These are phyloP conservation scores for Nothocercus nigrocapillus DNA, from an alignment of 2,113 vertebrate genomes.

Conservation along the genomic window DNA sequence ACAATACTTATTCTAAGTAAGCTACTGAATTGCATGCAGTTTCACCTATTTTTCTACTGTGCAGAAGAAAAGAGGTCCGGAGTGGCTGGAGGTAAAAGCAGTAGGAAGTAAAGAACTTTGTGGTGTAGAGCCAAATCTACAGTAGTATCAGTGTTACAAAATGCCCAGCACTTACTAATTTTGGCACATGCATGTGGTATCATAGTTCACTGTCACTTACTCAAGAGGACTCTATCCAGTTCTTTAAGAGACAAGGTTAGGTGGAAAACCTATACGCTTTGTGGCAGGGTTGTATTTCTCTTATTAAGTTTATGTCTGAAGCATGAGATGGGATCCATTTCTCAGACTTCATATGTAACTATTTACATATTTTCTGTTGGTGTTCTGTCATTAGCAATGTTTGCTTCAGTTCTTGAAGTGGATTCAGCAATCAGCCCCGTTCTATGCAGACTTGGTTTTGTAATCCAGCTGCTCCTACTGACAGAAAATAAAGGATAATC, in stretches of 20 bases:
- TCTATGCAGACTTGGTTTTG: neutral
- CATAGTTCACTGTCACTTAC: neutral
- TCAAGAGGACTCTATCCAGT: neutral
- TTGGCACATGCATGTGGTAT: fast-evolving
- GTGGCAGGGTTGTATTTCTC: fast-evolving
- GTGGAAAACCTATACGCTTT: neutral
- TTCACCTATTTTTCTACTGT: neutral
- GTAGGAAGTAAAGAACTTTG: neutral
- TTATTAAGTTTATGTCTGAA: too few relatives aligned
- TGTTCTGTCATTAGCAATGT: neutral
- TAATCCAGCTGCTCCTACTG: neutral
- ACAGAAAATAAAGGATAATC: neutral
- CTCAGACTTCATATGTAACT: too few relatives aligned
- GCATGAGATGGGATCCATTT: too few relatives aligned
- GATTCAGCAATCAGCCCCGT: neutral
- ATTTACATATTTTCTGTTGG: neutral
- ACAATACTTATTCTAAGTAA: neutral
- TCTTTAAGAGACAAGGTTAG: neutral
- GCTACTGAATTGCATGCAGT: neutral
- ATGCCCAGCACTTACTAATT: neutral
- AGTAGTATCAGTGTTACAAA: neutral
- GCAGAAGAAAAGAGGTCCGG: neutral
- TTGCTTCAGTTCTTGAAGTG: neutral
- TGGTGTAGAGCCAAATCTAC: neutral
- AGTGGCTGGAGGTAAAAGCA: neutral